These are phyloP conservation scores for Siniperca obscura DNA, from an alignment of 2,797 vertebrate species.

Conservation along the genomic window DNA sequence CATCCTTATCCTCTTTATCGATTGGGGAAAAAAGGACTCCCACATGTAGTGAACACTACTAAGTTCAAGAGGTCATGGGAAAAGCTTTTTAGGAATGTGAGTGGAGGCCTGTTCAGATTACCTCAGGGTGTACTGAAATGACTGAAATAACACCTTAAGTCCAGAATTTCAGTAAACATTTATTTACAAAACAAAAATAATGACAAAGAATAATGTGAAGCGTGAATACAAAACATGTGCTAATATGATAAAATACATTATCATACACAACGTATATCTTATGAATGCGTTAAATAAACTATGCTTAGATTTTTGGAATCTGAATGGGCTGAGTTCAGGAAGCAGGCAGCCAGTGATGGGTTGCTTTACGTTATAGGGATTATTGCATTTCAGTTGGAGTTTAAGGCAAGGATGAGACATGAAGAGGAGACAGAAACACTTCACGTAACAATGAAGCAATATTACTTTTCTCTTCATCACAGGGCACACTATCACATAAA, in stretches of 20 bases:
- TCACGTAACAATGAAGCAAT: constrained; percentile 73
- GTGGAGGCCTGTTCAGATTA: constrained; percentile 18
- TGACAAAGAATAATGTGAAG: constrained; percentile 87
- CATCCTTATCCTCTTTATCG: constrained; percentile 56
- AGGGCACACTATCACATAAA: constrained; percentile 70
- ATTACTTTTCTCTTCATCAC: constrained; percentile 73
- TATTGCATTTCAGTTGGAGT: constrained; percentile 85
- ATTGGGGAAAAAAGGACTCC: constrained; percentile 29
- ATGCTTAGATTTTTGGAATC: constrained; percentile 58
- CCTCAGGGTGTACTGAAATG: background rate
- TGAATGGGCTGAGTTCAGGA: constrained; percentile 63
- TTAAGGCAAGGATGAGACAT: constrained; percentile 81
- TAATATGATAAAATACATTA: constrained; percentile 90
- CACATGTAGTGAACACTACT: constrained; percentile 36
- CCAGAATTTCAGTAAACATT: constrained; percentile 84
- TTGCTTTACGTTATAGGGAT: constrained; percentile 74
- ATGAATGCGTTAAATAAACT: constrained; percentile 80
- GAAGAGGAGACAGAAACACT: constrained; percentile 76
- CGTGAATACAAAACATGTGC: constrained; percentile 90
- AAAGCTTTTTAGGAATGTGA: constrained; percentile 71
- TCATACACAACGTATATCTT: constrained; percentile 82
- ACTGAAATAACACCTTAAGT: constrained; percentile 32
- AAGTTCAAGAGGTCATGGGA: constrained; percentile 76
- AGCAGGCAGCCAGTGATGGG: constrained; percentile 68
- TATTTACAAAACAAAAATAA: constrained; percentile 93